Evolutionary conservation across 2,113 vertebrate species (phyloP), one percentile per base, ranked within the genome.

Genomic region (Redunca redunca): DNA sequence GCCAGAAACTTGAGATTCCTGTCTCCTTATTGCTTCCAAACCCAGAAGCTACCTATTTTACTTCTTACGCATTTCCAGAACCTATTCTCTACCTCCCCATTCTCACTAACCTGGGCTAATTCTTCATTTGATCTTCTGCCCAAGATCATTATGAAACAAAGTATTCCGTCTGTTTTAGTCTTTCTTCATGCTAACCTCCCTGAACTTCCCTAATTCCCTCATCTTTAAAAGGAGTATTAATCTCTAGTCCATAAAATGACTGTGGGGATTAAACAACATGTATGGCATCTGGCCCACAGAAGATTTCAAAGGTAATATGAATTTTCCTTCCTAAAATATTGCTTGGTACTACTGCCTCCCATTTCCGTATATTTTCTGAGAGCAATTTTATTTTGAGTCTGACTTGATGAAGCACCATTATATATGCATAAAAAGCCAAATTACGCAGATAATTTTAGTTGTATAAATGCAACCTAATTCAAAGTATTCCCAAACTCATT

Each of bases 371-470:
- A 95, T 77, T 94, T 94, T 88, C 67, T 96, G 36, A 94, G 90
- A 96, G 64, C 36, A 91, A 95, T 97, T 94, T 78, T 81, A 86
- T 95, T 91, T 96, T 92, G 80, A 95, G 77, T 48, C 91, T 86
- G 48, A 97, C 67, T 88, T 91, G 87, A 96, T 94, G 91, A 97
- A 82, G 60, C 43, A 91, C 90, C n/a, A 90, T 91, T 97, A 96
- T 78, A 91, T 94, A 81, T 91, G 62, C 80, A 88, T 88, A 97
- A 96, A 95, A 91, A 95, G 28, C 40, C 55, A 95, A 93, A 95
- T 96, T 97, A 96, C 62, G 17, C 77, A 94, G 58, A 84, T 95
- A 95, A 94, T 91, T 97, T 93, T 82, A 91, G 58, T 96, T 95
- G 71, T 88, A 81, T 94, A 97, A 97, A 91, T 94, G 48, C 12